Percentiles rank a stretch among this genome's conserved stretches.
These are phyloP conservation scores for Phaethon lepturus DNA, from an alignment of 2,113 vertebrate genomes.

Conservation along the genomic window DNA sequence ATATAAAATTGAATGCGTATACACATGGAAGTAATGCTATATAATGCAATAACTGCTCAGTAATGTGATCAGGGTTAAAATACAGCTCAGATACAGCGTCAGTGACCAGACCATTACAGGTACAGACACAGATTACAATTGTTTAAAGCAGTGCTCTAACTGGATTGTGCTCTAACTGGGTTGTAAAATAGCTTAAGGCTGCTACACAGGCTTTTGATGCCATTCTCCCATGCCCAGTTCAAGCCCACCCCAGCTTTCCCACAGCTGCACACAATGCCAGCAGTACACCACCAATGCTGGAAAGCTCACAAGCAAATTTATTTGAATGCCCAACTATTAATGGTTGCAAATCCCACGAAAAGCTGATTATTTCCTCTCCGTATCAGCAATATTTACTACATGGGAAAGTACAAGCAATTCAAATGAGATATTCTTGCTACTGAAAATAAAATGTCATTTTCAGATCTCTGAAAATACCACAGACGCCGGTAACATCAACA, in stretches of 20 bases:
- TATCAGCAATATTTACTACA: not conserved
- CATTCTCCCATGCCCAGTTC: not conserved
- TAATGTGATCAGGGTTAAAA: not conserved
- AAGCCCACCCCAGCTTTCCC: not conserved
- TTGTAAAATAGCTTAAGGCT: not conserved
- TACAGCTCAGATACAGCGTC: not conserved
- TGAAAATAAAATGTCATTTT: constrained; percentile 18
- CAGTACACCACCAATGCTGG: not conserved
- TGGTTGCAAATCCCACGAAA: not conserved
- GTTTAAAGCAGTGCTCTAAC: not conserved
- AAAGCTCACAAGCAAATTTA: not conserved
- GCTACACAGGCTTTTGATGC: not conserved
- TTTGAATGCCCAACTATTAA: not conserved
- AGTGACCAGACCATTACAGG: not conserved
- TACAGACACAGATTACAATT: not conserved
- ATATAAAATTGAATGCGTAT: not conserved
- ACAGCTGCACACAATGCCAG: not conserved
- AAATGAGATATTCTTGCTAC: not conserved
- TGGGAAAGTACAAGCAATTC: constrained; percentile 18
- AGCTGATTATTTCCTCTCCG: not conserved
- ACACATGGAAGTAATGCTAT: not conserved
- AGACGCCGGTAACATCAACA: not conserved
- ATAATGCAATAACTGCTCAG: not conserved
- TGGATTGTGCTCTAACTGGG: not conserved
- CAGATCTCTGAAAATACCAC: constrained; percentile 18